phyloP scores from a whole-genome alignment of 2,113 vertebrate genomes.

The Crotalus viridis region DNA sequence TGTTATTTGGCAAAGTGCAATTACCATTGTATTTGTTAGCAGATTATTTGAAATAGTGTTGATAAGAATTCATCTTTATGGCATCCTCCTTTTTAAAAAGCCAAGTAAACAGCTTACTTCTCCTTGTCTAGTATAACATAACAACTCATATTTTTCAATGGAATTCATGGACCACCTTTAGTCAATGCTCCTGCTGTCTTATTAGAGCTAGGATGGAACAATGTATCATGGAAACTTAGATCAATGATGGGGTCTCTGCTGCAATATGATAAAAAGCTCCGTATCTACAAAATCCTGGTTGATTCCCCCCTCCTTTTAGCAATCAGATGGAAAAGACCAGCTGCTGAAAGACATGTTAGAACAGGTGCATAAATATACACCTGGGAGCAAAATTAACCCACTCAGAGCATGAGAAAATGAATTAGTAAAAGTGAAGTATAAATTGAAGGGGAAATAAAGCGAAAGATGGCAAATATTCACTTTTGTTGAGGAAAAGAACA shows the following conservation, averaged over 20 bases:
- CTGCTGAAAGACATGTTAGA: constrained; percentile 13
- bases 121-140: background rate
- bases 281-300: background rate
- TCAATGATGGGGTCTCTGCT: background rate
- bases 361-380: constrained; percentile 9
- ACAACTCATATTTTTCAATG: background rate
- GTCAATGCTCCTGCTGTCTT: background rate
- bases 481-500: background rate
- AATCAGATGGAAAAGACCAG: constrained; percentile 21
- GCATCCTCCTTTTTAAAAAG: background rate
- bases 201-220: background rate
- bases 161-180: background rate
- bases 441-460: background rate
- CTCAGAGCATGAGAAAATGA: background rate
- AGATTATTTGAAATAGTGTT: background rate
- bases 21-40: background rate
- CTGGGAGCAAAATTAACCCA: constrained; percentile 22
- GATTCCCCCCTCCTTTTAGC: background rate
- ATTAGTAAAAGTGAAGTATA: background rate
- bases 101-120: background rate
- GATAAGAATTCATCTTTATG: background rate
- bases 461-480: background rate
- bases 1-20: background rate
- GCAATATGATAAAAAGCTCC: background rate
- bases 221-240: background rate